Base-by-base conservation (phyloP, 2,113 vertebrate species). In the Urocitellus parryii region DNA sequence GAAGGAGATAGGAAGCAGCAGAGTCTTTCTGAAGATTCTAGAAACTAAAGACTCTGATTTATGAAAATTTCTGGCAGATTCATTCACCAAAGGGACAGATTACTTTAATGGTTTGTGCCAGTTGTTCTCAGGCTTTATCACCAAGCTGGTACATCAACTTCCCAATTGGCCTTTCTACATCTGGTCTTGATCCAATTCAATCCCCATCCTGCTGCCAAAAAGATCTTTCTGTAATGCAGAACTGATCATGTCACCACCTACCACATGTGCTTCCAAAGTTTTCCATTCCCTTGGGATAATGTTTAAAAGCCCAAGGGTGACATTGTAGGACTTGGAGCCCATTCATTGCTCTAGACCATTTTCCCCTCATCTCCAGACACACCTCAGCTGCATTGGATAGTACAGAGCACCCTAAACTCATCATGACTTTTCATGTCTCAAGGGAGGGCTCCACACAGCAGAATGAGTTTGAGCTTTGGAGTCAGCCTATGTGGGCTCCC, bases 401-500 rank as follows among this genome's bases (percentile, higher is more conserved):
- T 74, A 34, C 34, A 16, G 8, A 12, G 68, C 16, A 63, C 25
- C 20, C 58, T 27, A 80, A 48, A 82, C 12, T 90, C 45, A 39
- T 51, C 16, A 1, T 72, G 17, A 24, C 48, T 85, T 88, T 84
- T 83, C 22, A 51, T 10, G 16, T 85, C 32, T 91, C 42, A 48
- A 56, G 48, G n/a, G 88, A 63, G n/a, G 37, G 7, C 13, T 91
- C 13, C 32, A 53, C 27, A 32, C 5, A 77, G 79, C 53, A 88
- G 56, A 88, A 93, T 29, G 68, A 56, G 27, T 77, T 68, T 81
- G 80, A 61, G 67, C 45, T 82, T 95, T 89, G 32, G 42, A 70
- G n/a, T 48, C 48, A 61, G 73, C 25, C 42, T 65, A 37, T 5
- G 17, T 13, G 22, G 72, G 39, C 16, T 77, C 7, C 70, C 53